Conservation (phyloP, 2,888 invertebrate genomes). For the Capitulum mitella region DNA sequence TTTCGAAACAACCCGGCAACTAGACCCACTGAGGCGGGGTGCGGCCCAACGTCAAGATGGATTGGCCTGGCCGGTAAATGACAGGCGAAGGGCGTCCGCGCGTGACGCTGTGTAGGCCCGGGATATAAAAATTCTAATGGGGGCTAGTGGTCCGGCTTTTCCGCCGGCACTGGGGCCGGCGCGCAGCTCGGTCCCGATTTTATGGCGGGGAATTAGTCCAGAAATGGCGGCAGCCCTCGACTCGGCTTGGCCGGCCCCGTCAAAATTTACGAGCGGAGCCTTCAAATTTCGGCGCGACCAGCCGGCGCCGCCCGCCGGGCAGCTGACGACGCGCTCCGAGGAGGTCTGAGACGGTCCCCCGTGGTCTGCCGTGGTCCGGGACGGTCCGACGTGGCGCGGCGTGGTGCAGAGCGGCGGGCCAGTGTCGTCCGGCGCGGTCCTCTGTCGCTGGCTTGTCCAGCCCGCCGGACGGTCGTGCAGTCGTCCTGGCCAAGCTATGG, state of each 20-base stretch:
- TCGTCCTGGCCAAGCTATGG: too few relatives aligned
- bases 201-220: constrained; percentile 81
- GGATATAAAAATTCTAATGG: not conserved
- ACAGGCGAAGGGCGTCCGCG: not conserved
- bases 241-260: constrained; percentile 54
- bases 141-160: not conserved
- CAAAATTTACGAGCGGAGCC: constrained; percentile 11
- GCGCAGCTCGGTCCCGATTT: constrained; percentile 60
- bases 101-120: not conserved
- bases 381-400: not conserved
- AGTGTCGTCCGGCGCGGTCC: too few relatives aligned
- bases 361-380: too few relatives aligned
- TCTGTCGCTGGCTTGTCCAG: too few relatives aligned
- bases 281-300: constrained; percentile 11
- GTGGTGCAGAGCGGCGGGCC: too few relatives aligned
- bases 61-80: not conserved
- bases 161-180: not conserved
- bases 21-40: too few relatives aligned
- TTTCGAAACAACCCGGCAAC: too few relatives aligned
- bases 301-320: too few relatives aligned
- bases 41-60: too few relatives aligned
- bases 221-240: constrained; percentile 46
- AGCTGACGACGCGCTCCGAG: too few relatives aligned
- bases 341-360: too few relatives aligned
- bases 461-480: too few relatives aligned